A percentile compares a stretch with the other conserved stretches of the same genome.
Conservation (phyloP, 2,113 vertebrate species). For the Nothocercus nigrocapillus region DNA sequence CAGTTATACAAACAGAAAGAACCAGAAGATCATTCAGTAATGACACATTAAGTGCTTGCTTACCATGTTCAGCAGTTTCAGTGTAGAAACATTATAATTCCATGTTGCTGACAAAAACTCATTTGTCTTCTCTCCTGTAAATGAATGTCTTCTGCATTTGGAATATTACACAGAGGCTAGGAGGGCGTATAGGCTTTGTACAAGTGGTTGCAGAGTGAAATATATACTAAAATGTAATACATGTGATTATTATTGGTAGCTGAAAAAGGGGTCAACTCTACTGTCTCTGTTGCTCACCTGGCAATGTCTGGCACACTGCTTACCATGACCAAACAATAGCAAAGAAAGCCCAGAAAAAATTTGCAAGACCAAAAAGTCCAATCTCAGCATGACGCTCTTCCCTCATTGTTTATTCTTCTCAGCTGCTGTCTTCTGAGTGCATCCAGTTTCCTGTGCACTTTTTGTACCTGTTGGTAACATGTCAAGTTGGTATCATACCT, state of each 20-base stretch:
- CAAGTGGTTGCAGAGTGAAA: not conserved
- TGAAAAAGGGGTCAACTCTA: not conserved
- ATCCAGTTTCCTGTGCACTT: not conserved
- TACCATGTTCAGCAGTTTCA: not conserved
- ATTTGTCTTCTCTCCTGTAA: not conserved
- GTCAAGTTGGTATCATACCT: constrained; percentile 59
- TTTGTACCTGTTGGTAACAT: constrained; percentile 13
- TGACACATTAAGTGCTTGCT: not conserved
- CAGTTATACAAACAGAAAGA: not conserved
- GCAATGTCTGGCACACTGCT: constrained; percentile 12
- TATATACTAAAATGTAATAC: not conserved
- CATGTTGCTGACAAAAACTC: not conserved
- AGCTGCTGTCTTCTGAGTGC: not conserved
- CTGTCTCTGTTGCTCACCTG: constrained; percentile 44
- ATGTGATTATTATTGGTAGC: not conserved
- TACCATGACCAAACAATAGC: constrained; percentile 3
- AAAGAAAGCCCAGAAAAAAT: constrained; percentile 9
- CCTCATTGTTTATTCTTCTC: not conserved
- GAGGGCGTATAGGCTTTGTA: not conserved
- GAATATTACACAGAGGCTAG: not conserved
- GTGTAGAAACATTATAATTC: not conserved
- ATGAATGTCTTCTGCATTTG: not conserved
- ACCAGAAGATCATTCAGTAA: not conserved
- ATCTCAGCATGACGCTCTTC: not conserved
- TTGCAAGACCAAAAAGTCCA: constrained; percentile 6